A percentile compares a stretch with the other conserved stretches of the same genome.
Conservation (phyloP, 1,140 invertebrate species). For the Drosophila micromelanica region DNA sequence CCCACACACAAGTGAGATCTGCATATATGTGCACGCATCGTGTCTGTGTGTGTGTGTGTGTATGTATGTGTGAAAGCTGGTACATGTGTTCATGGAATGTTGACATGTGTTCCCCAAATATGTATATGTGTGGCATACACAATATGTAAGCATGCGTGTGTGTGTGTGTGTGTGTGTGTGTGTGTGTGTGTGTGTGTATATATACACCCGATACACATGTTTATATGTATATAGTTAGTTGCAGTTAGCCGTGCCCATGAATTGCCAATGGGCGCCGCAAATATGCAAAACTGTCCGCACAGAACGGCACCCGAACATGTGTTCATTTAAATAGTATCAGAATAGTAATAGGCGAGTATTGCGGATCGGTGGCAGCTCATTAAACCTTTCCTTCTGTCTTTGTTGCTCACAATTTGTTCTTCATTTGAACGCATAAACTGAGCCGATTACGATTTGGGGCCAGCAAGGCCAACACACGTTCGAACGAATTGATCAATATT, state of each 20-base stretch:
- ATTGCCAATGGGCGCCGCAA: constrained; percentile 35
- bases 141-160: too few species aligned
- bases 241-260: constrained; percentile 37
- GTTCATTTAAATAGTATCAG: constrained; percentile 54
- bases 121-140: constrained; percentile 54
- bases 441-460: constrained; percentile 3
- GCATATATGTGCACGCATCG: constrained; percentile 1
- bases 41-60: constrained; percentile 11
- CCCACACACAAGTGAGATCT: constrained; percentile 55
- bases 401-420: constrained; percentile 33
- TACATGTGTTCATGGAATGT: constrained; percentile 82
- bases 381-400: constrained; percentile 9
- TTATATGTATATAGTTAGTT: constrained; percentile 32
- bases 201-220: constrained; percentile 23
- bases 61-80: constrained; percentile 51
- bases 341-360: constrained; percentile 27
- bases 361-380: constrained; percentile 18
- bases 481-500: constrained; percentile 11
- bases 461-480: not conserved
- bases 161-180: too few species aligned
- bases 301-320: constrained; percentile 32
- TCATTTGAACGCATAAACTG: constrained; percentile 34
- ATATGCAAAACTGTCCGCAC: constrained; percentile 48
- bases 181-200: too few species aligned
- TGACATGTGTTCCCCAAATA: constrained; percentile 80